These are phyloP conservation scores for Melieria crassipennis DNA, from an alignment of 2,888 invertebrate species.

Conservation along the genomic window DNA sequence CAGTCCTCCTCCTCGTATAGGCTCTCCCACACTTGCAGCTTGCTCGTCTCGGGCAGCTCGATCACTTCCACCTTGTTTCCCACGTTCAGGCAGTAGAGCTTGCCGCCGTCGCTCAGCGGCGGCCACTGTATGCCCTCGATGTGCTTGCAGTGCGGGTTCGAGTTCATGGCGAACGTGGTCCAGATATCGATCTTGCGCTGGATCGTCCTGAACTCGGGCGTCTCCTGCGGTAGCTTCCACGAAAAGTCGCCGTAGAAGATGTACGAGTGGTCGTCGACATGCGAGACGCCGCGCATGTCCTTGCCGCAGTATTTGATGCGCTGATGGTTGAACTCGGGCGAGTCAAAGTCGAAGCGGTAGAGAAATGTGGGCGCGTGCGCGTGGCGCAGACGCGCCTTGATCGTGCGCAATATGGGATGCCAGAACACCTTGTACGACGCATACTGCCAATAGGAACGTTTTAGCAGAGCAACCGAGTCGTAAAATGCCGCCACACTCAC, in stretches of 20 bases:
- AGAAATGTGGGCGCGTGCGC: slow-evolving; percentile 56
- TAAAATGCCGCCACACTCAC: slow-evolving; percentile 41
- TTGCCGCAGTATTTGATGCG: slow-evolving; percentile 57
- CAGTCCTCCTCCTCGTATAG: slow-evolving; percentile 46
- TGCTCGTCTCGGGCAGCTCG: slow-evolving; percentile 56
- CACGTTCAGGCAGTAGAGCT: slow-evolving; percentile 56
- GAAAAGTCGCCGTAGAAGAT: slow-evolving; percentile 59
- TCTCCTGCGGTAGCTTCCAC: slow-evolving; percentile 52
- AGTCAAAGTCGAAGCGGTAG: slow-evolving; percentile 64
- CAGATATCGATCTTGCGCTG: slow-evolving; percentile 60
- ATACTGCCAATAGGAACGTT: slow-evolving; percentile 49
- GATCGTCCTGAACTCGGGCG: slow-evolving; percentile 59
- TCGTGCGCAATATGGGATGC: slow-evolving; percentile 57
- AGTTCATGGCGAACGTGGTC: slow-evolving; percentile 56
- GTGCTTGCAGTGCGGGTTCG: slow-evolving; percentile 57
- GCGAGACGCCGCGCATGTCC: slow-evolving; percentile 57
- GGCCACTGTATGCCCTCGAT: slow-evolving; percentile 44
- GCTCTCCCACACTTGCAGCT: slow-evolving; percentile 57
- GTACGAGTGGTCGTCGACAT: slow-evolving; percentile 63
- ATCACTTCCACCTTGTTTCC: slow-evolving; percentile 49
- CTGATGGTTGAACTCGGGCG: slow-evolving; percentile 60
- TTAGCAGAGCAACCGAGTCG: too few relatives aligned
- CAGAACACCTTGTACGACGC: slow-evolving; percentile 61
- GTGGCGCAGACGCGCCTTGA: slow-evolving; percentile 47
- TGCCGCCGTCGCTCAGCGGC: slow-evolving; percentile 46